Percentiles rank a stretch among this genome's conserved stretches.
Evolutionary conservation across 2,797 vertebrate genomes (phyloP).

Genomic region (Melanogrammus aeglefinus): DNA sequence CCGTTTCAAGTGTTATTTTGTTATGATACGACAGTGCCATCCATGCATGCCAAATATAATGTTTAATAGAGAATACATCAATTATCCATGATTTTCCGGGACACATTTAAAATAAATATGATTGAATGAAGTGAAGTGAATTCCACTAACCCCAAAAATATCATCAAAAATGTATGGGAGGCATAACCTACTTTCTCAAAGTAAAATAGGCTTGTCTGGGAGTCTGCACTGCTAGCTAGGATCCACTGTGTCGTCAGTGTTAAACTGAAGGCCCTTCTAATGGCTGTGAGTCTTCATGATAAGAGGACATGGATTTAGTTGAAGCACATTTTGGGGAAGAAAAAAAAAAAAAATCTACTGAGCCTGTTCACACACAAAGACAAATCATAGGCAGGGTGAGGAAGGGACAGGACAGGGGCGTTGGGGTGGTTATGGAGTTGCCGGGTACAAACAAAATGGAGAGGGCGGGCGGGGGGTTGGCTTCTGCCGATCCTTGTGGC

Average conservation of each 20-base stretch:
- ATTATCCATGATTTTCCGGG: neutral
- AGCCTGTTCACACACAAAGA: constrained; percentile 48
- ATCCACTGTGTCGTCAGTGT: neutral
- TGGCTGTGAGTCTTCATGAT: neutral
- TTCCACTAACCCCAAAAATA: constrained; percentile 5
- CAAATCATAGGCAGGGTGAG: neutral
- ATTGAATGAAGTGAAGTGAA: neutral
- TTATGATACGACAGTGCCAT: neutral
- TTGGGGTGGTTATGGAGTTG: constrained; percentile 10
- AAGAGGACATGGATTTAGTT: neutral
- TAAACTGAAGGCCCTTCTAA: neutral
- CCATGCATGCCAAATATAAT: neutral
- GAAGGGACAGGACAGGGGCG: constrained; percentile 25
- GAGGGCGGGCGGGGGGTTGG: constrained; percentile 9
- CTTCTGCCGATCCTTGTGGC: constrained; percentile 56
- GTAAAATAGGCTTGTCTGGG: neutral
- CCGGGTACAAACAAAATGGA: neutral
- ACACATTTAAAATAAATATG: neutral
- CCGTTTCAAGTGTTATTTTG: neutral
- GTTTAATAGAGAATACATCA: constrained; percentile 1
- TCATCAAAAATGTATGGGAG: constrained; percentile 1
- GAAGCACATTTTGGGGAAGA: constrained; percentile 33
- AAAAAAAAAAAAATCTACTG: constrained; percentile 41
- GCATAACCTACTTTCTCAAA: neutral
- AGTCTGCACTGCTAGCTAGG: neutral